Evolutionary conservation across 1,140 invertebrate genomes (phyloP).

Genomic region (Meloidogyne chitwoodi): DNA sequence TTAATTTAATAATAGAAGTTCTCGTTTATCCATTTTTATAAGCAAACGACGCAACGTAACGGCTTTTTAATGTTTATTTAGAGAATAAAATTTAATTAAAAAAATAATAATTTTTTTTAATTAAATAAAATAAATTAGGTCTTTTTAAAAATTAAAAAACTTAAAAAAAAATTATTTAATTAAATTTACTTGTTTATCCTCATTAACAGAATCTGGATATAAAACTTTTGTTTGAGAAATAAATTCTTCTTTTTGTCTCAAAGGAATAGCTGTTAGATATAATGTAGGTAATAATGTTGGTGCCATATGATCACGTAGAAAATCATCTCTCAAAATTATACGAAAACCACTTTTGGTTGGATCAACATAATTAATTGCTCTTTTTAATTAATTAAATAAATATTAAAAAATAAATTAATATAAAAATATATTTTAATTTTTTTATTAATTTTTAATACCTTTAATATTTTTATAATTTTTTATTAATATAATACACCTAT

Average conservation of each 20-base stretch:
- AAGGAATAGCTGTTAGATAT: conserved; percentile 42
- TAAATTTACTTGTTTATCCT: conserved; percentile 42
- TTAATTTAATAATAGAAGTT: no score
- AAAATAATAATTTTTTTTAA: not conserved
- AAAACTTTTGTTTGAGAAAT: conserved; percentile 35
- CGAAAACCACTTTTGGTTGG: conserved; percentile 45
- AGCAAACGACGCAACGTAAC: not conserved
- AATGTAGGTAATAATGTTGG: conserved; percentile 42
- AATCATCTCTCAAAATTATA: conserved; percentile 39
- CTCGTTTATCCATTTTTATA: not conserved
- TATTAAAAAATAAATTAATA: not conserved
- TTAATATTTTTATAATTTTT: not conserved
- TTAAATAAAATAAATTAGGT: not conserved
- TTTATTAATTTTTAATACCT: no score
- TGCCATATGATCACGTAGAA: conserved; percentile 35
- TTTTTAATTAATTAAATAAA: conserved; percentile 3
- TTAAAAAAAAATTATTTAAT: not conserved
- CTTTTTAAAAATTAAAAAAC: not conserved
- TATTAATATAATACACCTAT: no score
- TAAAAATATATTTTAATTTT: no score
- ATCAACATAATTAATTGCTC: conserved; percentile 45
- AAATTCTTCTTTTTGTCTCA: conserved; percentile 31
- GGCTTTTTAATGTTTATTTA: not conserved
- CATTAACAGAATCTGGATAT: conserved; percentile 40
- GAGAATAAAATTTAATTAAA: not conserved